Evolutionary conservation across 2,797 vertebrate species (phyloP).

Genomic region (Poliocrania exsul): DNA sequence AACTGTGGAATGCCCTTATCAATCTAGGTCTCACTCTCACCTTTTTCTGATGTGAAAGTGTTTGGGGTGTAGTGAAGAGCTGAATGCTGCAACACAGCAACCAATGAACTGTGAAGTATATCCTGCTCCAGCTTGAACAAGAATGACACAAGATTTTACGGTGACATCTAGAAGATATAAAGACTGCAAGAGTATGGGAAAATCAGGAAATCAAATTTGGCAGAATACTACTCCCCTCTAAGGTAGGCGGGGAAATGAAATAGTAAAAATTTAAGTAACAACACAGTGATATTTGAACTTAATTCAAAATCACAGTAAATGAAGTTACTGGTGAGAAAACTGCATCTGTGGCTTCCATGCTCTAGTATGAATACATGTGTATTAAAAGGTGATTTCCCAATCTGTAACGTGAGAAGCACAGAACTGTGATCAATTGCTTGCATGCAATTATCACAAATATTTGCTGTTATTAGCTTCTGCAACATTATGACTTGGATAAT

Average conservation of each 20-base stretch:
- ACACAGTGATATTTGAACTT: background rate
- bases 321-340: background rate
- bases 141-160: background rate
- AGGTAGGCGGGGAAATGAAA: background rate
- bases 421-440: constrained; percentile 14
- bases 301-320: background rate
- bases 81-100: background rate
- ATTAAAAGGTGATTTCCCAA: background rate
- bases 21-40: background rate
- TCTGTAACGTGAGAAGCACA: background rate
- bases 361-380: background rate
- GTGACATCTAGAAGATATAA: background rate
- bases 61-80: background rate
- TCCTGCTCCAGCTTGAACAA: background rate
- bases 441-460: constrained; percentile 59
- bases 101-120: background rate
- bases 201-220: background rate
- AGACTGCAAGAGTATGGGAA: background rate
- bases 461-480: constrained; percentile 46
- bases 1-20: background rate
- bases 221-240: background rate
- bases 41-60: background rate
- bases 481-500: constrained; percentile 57
- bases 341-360: background rate
- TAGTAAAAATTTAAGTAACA: background rate